Evolutionary conservation across 1,140 invertebrate genomes (phyloP).

Genomic region (Caenorhabditis latens): DNA sequence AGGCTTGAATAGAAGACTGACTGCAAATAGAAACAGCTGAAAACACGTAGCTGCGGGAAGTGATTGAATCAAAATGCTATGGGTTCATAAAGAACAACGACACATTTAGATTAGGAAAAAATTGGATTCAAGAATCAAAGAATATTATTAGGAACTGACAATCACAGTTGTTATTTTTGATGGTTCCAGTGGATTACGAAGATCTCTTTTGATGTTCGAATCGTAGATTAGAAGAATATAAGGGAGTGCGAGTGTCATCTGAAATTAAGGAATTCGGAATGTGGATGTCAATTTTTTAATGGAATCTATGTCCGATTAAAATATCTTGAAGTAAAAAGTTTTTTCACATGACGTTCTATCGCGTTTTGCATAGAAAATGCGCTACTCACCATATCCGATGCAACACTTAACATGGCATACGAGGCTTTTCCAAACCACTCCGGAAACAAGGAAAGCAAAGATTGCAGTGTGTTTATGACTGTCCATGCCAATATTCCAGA

Average conservation of each 20-base stretch:
- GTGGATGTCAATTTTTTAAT: no score
- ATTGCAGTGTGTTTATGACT: background rate
- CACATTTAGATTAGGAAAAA: no score
- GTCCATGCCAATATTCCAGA: background rate
- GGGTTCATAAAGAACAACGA: no score
- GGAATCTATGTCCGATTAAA: no score
- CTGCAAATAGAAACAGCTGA: no score
- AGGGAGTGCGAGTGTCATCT: background rate
- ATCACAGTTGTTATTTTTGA: background rate
- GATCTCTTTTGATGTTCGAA: background rate
- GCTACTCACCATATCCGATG: background rate
- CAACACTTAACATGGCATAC: background rate
- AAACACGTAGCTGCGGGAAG: no score
- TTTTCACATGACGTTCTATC: background rate
- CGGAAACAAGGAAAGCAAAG: background rate
- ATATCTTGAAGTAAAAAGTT: no score
- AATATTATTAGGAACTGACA: background rate
- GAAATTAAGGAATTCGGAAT: background rate
- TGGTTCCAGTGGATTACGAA: background rate
- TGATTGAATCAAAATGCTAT: no score
- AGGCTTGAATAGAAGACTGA: no score
- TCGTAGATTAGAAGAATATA: constrained; percentile 3
- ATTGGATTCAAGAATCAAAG: no score
- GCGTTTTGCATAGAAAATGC: background rate
- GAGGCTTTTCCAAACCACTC: background rate